Base-by-base conservation (phyloP, 2,797 vertebrate genomes). In the Diglossa cyanea region DNA sequence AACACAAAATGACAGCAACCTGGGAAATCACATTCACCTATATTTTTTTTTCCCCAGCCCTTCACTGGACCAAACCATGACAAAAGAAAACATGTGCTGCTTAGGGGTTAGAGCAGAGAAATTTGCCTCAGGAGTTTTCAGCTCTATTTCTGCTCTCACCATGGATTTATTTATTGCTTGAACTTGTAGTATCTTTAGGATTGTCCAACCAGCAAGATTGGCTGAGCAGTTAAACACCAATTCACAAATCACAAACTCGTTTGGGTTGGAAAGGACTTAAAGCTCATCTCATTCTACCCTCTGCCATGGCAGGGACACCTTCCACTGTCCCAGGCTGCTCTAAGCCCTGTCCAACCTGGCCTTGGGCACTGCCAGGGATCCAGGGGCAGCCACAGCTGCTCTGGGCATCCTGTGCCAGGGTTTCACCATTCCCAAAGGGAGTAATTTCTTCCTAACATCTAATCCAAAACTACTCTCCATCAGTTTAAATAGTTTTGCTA, bases 251-350 rank as follows among this genome's bases (percentile, higher is more conserved):
- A 61, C 1, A 3, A 37, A 37, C 4, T 26, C 4, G 10, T 71
- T 70, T 35, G 26, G 7, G 65, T 55, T 62, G 35, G 65, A 23
- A 71, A 17, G 21, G 12, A 37, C 12, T 35, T 16, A 48, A 54
- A 63, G 3, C 1, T 18, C 65, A 42, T 9, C 25, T 2, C 1
- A 0, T 35, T 1, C 10, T 3, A 8, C 3, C 30, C 13, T 1
- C n/a, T 47, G 30, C 13, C 39, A 16, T 14, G 33, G 11, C 72
- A 76, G 28, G 39, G 47, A 76, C 72, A 24, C 1, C 31, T 63
- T 0, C 10, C 57, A 31, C 31, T 9, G 0, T 19, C 42, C 48
- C 50, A 63, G 35, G 31, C 0, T 35, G 31, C 8, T 78, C 35
- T 42, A 0, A 60, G 14, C 20, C 14, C 40, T 0, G 0, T 9